Base-by-base conservation (phyloP, 1,140 invertebrate species). In the Drosophila obscura region DNA sequence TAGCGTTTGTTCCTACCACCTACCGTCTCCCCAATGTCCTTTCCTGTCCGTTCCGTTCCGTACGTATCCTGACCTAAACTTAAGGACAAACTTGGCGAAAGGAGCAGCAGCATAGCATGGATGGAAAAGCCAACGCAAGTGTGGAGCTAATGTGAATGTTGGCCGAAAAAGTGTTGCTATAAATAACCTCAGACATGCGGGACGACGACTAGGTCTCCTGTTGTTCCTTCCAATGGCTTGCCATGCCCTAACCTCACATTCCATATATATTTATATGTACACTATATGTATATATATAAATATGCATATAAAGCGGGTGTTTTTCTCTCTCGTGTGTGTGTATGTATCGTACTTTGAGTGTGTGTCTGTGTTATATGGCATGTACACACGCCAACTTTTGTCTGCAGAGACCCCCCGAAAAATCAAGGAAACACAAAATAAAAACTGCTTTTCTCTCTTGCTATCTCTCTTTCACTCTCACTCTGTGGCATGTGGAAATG, bases 341-440 rank as follows among this genome's bases (percentile, higher is more conserved):
- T 44, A 13, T 16, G 31, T 63, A 19, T 19, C 19, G 19, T 24
- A 24, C 4, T 24, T 24, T 31, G 59, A 11, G 41, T 15, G 62
- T 68, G 64, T 68, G 51, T 49, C 57, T 69, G 66, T 35, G 16
- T 19, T 49, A 69, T 35, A 66, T 75, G 44, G 50, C 73, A 16
- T 78, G 59, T 51, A 61, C 67, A 78, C 82, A 85, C 74, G 81
- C 82, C 68, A 85, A 81, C 73, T 66, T 75, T 69, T 63, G 73
- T 73, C 80, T 84, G 73, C 81, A 77, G 46, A 39, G 35, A 39
- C 35, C 53, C 43, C 11, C 35, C 35, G 35, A 39, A 56, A 85
- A 84, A 85, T 81, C 81, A 78, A 87, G 81, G 77, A 87, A 87
- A 87, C 73, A 75, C 82, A 75, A 81, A 85, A 72, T 78, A 68